phyloP scores from a whole-genome alignment of 2,888 invertebrate genomes.

The Nineta flava region DNA sequence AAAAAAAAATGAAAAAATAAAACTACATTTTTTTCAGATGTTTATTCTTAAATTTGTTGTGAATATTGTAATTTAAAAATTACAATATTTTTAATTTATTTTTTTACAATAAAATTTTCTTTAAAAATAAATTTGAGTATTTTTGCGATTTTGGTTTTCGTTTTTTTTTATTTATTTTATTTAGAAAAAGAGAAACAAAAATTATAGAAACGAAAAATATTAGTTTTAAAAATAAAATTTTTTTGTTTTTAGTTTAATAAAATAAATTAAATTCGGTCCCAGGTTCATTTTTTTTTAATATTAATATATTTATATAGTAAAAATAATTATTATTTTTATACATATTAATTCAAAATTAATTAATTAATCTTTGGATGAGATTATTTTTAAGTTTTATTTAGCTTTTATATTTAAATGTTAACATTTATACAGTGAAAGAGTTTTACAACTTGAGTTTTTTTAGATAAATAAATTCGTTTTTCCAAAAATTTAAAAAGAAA shows the following conservation, averaged over 20 bases:
- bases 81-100: neutral
- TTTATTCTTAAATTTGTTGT: slow-evolving; percentile 1
- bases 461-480: no score
- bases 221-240: neutral
- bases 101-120: neutral
- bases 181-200: neutral
- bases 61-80: neutral
- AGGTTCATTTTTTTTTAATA: neutral
- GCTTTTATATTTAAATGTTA: no score
- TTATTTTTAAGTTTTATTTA: no score
- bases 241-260: neutral
- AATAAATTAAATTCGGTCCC: neutral
- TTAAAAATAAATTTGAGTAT: no score
- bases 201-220: neutral
- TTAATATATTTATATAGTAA: no score
- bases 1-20: neutral
- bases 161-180: neutral
- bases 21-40: neutral
- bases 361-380: no score
- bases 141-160: no score
- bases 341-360: no score
- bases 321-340: no score
- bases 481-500: no score
- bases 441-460: no score
- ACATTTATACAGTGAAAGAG: no score